These are phyloP conservation scores for Theodoxus fluviatilis DNA, from an alignment of 2,888 invertebrate species.

Conservation along the genomic window DNA sequence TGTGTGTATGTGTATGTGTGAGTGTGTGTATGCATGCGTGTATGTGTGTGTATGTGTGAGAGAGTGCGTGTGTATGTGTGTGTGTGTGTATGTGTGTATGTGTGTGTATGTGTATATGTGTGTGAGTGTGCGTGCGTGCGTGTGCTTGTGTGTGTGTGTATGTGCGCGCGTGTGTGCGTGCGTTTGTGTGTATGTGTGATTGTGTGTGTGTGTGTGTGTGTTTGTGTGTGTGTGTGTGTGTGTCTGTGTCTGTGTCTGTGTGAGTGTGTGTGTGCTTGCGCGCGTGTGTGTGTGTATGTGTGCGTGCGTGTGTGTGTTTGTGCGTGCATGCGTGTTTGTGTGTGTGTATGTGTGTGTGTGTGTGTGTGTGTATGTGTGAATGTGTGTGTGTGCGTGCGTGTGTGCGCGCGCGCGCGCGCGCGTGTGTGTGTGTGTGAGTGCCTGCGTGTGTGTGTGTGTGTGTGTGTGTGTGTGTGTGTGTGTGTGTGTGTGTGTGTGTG, in stretches of 20 bases:
- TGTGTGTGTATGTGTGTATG: slow-evolving; percentile 1
- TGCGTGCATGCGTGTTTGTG: neutral
- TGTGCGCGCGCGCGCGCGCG: neutral
- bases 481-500: slow-evolving; percentile 26
- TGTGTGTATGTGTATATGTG: neutral
- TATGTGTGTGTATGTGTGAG: slow-evolving; percentile 9
- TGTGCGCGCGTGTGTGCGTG: neutral
- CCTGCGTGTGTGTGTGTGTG: slow-evolving; percentile 11
- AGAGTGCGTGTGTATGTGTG: neutral
- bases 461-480: slow-evolving; percentile 6
- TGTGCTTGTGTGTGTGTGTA: neutral
- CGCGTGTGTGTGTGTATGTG: neutral
- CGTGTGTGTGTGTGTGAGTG: neutral
- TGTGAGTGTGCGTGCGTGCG: neutral
- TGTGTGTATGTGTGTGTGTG: slow-evolving; percentile 6
- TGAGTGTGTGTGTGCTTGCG: neutral
- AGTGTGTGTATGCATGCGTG: slow-evolving; percentile 3
- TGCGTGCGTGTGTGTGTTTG: too few relatives aligned
- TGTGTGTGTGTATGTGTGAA: slow-evolving; percentile 12
- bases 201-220: neutral
- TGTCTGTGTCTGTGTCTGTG: neutral
- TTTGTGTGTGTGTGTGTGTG: slow-evolving; percentile 8
- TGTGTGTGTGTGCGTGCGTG: neutral
- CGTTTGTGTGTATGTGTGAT: neutral
- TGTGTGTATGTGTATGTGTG: slow-evolving; percentile 4